A percentile compares a stretch with the other conserved stretches of the same genome.
These are phyloP conservation scores for Ploceus nigricollis DNA, from an alignment of 2,113 vertebrate species.

Conservation along the genomic window DNA sequence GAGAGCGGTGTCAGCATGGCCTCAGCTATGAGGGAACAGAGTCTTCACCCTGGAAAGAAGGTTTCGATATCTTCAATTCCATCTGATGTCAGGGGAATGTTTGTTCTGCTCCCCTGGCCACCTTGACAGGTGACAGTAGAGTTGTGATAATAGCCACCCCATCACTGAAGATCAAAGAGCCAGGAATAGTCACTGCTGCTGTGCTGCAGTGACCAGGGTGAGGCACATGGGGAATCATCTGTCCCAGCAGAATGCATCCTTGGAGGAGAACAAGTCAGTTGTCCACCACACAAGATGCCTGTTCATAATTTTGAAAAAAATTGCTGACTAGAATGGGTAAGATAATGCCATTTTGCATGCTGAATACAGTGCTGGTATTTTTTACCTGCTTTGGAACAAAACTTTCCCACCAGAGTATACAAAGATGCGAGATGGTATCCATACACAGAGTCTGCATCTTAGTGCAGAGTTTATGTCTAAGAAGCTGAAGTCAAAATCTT, in stretches of 20 bases:
- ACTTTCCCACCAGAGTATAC: background rate
- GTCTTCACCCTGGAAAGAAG: background rate
- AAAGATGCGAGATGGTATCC: background rate
- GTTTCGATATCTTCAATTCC: background rate
- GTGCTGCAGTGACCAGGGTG: background rate
- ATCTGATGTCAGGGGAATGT: background rate
- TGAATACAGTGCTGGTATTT: background rate
- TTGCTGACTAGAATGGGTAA: background rate
- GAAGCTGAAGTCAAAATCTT: background rate
- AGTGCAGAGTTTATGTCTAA: background rate
- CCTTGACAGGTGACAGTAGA: rapidly evolving
- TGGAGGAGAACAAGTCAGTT: background rate
- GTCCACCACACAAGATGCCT: background rate
- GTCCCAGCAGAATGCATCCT: background rate
- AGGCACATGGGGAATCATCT: background rate
- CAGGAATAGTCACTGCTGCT: background rate
- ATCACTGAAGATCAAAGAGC: background rate
- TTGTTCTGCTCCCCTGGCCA: background rate
- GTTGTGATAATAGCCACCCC: background rate
- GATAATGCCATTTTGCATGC: background rate
- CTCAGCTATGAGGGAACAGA: background rate
- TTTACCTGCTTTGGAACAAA: background rate
- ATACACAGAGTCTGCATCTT: background rate
- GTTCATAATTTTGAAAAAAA: background rate
- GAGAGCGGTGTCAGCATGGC: background rate